Evolutionary conservation across 2,888 invertebrate species (phyloP).

Genomic region (Pseudoips prasinana): DNA sequence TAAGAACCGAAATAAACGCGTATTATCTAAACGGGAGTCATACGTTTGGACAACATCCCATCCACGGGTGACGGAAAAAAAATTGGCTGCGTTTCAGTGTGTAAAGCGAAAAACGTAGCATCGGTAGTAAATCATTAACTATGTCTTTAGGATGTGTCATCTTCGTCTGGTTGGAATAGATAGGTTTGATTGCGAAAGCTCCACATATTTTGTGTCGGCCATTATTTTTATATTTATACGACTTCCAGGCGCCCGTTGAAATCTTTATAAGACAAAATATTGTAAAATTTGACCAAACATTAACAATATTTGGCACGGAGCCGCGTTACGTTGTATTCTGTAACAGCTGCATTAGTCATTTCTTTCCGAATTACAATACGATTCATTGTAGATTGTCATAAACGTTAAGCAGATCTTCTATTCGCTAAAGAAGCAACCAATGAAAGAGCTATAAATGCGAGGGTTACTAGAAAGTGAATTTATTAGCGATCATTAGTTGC

Average conservation of each 20-base stretch:
- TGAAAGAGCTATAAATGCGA: no score
- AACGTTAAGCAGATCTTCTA: no score
- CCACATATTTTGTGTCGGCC: conserved; percentile 31
- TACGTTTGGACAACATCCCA: conserved; percentile 53
- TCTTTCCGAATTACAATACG: conserved; percentile 15
- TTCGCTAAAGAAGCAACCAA: no score
- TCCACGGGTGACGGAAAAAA: conserved; percentile 51
- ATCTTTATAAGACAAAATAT: conserved; percentile 34
- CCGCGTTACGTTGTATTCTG: conserved; percentile 28
- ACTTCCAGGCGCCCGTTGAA: conserved; percentile 39
- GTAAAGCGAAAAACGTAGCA: conserved; percentile 43
- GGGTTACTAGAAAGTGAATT: no score
- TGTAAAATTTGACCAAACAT: conserved; percentile 30
- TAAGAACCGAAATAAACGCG: conserved; percentile 71
- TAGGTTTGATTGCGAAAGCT: conserved; percentile 46
- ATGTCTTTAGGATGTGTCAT: conserved; percentile 55
- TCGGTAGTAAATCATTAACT: conserved; percentile 60
- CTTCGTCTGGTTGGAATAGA: conserved; percentile 42
- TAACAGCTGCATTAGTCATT: conserved; percentile 27
- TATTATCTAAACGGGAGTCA: conserved; percentile 75
- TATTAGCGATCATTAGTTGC: no score
- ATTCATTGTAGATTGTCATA: conserved; percentile 14
- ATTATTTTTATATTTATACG: conserved; percentile 36
- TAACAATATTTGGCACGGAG: conserved; percentile 31
- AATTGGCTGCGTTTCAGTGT: conserved; percentile 66